Percentiles rank a stretch among this genome's conserved stretches.
phyloP scores from a whole-genome alignment of 2,888 invertebrate genomes.

The Chrysolina oricalcia region DNA sequence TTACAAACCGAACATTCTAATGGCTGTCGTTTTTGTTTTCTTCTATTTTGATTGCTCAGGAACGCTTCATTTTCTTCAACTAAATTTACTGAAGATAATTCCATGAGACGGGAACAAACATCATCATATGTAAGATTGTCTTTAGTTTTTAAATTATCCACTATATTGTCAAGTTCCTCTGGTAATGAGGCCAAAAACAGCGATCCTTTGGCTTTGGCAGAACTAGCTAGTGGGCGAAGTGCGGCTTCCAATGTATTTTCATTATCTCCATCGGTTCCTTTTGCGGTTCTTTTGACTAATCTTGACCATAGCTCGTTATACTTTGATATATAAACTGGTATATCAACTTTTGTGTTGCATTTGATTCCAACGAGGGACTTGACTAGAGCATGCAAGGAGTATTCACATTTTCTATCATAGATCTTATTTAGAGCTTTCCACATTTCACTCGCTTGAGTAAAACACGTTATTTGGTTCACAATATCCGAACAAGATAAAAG shows the following conservation, averaged over 20 bases:
- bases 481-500: neutral
- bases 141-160: neutral
- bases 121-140: too few relatives aligned
- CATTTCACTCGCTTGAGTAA: neutral
- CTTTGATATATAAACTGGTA: neutral
- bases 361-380: conserved; percentile 17
- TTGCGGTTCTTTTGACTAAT: too few relatives aligned
- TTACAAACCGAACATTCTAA: too few relatives aligned
- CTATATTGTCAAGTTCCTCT: neutral
- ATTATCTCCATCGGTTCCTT: neutral
- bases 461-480: neutral
- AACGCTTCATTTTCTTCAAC: neutral
- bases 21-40: too few relatives aligned
- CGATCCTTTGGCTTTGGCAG: conserved; percentile 14
- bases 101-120: too few relatives aligned
- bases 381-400: neutral
- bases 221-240: neutral
- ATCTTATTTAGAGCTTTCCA: neutral
- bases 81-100: neutral
- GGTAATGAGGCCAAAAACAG: neutral
- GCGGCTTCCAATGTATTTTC: neutral
- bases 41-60: neutral
- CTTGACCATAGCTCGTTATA: too few relatives aligned
- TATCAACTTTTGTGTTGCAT: conserved; percentile 7
- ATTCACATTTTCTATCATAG: neutral